phyloP scores from a whole-genome alignment of 2,888 invertebrate species.

The Hypomecis atomaria region DNA sequence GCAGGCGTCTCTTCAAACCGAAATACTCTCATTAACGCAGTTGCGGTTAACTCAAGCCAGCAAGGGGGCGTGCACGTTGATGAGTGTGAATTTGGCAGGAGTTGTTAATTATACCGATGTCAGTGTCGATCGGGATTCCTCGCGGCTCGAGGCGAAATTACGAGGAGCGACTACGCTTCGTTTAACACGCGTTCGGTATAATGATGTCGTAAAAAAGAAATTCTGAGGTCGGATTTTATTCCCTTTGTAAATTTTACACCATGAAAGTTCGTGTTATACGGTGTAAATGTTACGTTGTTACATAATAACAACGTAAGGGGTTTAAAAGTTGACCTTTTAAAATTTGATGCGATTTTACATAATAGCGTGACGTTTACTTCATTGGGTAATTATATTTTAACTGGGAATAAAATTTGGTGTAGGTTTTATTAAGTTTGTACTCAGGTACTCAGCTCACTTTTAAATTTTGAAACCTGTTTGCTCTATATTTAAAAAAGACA shows the following conservation, averaged over 20 bases:
- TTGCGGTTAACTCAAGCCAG: slow-evolving; percentile 53
- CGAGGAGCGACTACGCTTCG: slow-evolving; percentile 60
- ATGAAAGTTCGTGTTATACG: slow-evolving; percentile 21
- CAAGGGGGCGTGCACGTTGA: slow-evolving; percentile 59
- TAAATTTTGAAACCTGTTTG: too few species aligned
- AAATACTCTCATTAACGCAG: slow-evolving; percentile 46
- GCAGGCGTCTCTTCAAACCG: slow-evolving; percentile 25
- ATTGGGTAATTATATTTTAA: too few species aligned
- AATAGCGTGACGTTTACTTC: not conserved
- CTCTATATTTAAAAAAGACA: too few species aligned
- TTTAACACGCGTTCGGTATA: slow-evolving; percentile 65
- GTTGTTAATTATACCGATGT: slow-evolving; percentile 76
- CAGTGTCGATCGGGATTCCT: slow-evolving; percentile 59
- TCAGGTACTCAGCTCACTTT: too few species aligned
- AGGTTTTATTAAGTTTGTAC: too few species aligned
- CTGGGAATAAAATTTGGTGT: too few species aligned
- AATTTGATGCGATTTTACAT: not conserved
- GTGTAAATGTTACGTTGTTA: slow-evolving; percentile 10
- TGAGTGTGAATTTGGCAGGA: slow-evolving; percentile 74
- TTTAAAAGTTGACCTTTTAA: not conserved
- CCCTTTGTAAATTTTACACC: slow-evolving; percentile 37
- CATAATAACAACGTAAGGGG: slow-evolving; percentile 4
- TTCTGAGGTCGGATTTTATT: slow-evolving; percentile 54
- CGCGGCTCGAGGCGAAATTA: slow-evolving; percentile 64
- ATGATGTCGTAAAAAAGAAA: slow-evolving; percentile 63